Evolutionary conservation across 2,888 invertebrate genomes (phyloP), one percentile per base, ranked within the genome.

Genomic region (Drosophila fungiperda): DNA sequence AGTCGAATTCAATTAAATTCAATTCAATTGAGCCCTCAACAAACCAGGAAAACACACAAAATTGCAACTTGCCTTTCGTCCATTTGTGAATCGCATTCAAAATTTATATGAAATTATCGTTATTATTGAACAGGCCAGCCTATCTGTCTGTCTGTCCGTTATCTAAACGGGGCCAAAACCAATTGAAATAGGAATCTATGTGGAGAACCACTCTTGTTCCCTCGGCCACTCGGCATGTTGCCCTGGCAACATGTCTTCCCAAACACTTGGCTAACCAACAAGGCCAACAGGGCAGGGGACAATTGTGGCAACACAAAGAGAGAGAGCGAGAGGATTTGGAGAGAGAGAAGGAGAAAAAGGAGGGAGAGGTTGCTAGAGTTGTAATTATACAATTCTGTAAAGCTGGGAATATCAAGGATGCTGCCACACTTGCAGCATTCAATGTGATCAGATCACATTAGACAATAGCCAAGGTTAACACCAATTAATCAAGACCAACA

Each of bases 231-330:
- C 29, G 42, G 9, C 49, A 15, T 23, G 76, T 77, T 77, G 59
- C 55, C 65, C 9, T 77, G 77, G 65, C 63, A 65, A 77, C 77
- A 64, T 38, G n/a, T 49, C 68, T 45, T 68, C 38, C 77, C 53
- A 77, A 73, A 77, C 77, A 77, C 65, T 53, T 42, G 48, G 45
- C 61, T 20, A 11, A 35, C 62, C 36, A n/a, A 57, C 55, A 45
- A 45, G 23, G 20, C 23, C 15, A 23, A 45, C 15, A 45, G 23
- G 23, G 15, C 45, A 8, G 45, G 23, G 23, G 23, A 23, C 45
- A 45, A 45, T 45, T 45, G 45, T 45, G 23, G 15, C 45, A 45
- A 45, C 23, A 20, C 20, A 45, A 7, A 20, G 12, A 12, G 12
- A 12, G n/a, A n/a, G 20, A n/a, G n/a, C n/a, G n/a, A 5, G n/a